phyloP scores from a whole-genome alignment of 2,888 invertebrate species.

The Tetanocera ferruginea region DNA sequence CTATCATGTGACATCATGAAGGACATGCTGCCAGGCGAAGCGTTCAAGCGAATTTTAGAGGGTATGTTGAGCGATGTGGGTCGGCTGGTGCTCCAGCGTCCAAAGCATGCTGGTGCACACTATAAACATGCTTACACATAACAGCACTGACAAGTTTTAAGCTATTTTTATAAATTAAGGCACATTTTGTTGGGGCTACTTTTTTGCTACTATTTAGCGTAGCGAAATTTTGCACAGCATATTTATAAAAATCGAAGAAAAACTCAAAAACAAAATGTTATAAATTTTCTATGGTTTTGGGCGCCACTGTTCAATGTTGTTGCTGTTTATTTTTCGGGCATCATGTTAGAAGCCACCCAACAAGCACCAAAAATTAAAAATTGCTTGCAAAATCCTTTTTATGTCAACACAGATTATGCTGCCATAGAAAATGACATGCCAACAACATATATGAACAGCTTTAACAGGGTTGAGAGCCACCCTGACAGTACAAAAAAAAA shows the following conservation, averaged over 20 bases:
- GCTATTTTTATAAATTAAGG: not conserved
- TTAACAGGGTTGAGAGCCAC: not conserved
- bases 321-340: no score
- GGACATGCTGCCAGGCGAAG: not conserved
- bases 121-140: not conserved
- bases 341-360: not conserved
- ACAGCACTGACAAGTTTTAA: not conserved
- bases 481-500: not conserved
- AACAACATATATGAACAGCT: slow-evolving; percentile 6
- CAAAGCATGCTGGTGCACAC: no score
- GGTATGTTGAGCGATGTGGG: not conserved
- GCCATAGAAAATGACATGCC: slow-evolving; percentile 31
- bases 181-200: not conserved
- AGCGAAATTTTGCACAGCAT: not conserved
- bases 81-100: not conserved
- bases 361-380: slow-evolving; percentile 37
- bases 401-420: slow-evolving; percentile 43
- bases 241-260: no score
- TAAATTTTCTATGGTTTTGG: no score
- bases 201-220: not conserved
- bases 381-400: slow-evolving; percentile 44
- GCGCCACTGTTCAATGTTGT: no score
- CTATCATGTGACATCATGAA: slow-evolving; percentile 32
- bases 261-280: no score
- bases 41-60: not conserved